Evolutionary conservation across 2,113 vertebrate genomes (phyloP), one percentile per base, ranked within the genome.

Genomic region (Forbesichthys papilliferus): DNA sequence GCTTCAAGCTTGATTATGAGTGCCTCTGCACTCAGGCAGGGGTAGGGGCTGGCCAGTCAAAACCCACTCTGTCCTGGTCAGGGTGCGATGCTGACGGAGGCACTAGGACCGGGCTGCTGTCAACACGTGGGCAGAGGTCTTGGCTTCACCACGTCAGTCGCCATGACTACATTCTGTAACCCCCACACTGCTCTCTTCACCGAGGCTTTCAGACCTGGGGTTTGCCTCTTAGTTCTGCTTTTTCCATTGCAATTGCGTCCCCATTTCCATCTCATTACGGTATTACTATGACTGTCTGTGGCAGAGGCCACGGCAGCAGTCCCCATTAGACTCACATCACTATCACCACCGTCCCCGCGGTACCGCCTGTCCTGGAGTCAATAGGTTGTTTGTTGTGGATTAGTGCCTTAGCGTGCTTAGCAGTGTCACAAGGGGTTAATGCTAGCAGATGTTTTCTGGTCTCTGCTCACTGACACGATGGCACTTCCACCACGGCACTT

Each of bases 171-270:
- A 12, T 47, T 57, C 27, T 27, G 27, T 27, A 27, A 27, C 27
- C 27, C 47, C 58, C 70, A 59, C 51, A 61, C 47, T 61, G 48
- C 77, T 60, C 27, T 27, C 27, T 27, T 27, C 18, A 33, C 52
- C 51, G 55, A 12, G 18, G 12, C 34, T n/a, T 42, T 52, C 56
- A 66, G 57, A 54, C 63, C 49, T 64, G 47, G 55, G 61, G 54
- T 57, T 71, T 74, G 59, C 20, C 18, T 72, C 54, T 79, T 81
- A 73, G 77, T 81, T 83, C 73, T 54, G 51, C 74, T 75, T 68
- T 73, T 48, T 63, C 71, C 68, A 68, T 77, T 55, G 56, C 66
- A 57, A 73, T 82, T 81, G 73, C 59, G 73, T 82, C 73, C 33
- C 46, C 27, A 69, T 69, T 77, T 79, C 54, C 70, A 67, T 69